These are phyloP conservation scores for Capreolus pygargus DNA, from an alignment of 2,113 vertebrate species.

Conservation along the genomic window DNA sequence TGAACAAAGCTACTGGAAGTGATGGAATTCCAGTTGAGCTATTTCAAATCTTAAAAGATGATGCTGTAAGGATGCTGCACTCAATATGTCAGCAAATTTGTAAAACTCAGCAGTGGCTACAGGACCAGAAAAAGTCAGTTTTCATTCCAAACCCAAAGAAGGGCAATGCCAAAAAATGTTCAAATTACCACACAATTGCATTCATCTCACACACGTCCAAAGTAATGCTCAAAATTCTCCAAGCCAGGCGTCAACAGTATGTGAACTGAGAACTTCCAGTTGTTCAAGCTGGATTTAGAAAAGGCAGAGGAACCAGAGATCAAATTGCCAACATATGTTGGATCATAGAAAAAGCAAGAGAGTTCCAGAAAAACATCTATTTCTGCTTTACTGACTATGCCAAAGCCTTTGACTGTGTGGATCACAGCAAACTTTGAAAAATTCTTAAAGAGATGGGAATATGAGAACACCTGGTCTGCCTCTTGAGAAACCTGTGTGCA, in stretches of 20 bases:
- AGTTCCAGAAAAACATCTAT: not conserved
- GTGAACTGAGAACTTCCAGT: not conserved
- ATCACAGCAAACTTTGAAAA: not conserved
- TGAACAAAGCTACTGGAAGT: not conserved
- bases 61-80: not conserved
- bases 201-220: not conserved
- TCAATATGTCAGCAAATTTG: not conserved
- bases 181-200: fast-evolving
- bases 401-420: not conserved
- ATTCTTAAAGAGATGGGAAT: not conserved
- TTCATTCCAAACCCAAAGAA: not conserved
- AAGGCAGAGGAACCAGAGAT: not conserved
- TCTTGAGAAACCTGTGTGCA: not conserved
- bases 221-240: not conserved
- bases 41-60: not conserved
- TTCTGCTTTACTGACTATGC: not conserved
- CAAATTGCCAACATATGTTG: not conserved
- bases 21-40: not conserved
- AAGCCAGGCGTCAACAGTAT: not conserved
- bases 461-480: not conserved
- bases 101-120: not conserved
- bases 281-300: not conserved
- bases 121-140: not conserved
- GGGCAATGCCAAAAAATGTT: not conserved
- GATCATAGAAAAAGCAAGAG: not conserved